Evolutionary conservation across 2,113 vertebrate species (phyloP).

Genomic region (Chloropsis hardwickii): DNA sequence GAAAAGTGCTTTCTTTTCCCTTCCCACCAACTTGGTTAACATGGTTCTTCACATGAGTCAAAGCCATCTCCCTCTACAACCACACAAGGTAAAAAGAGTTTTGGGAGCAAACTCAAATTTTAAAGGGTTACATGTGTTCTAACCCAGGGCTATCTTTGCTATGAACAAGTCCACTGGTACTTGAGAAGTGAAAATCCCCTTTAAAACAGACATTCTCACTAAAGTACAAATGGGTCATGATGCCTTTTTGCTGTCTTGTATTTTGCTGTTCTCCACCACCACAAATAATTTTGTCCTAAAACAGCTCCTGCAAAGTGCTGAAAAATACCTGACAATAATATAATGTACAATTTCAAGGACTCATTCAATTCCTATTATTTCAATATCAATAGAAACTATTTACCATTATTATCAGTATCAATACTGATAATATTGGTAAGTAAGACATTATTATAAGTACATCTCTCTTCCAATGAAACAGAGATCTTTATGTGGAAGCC

Average conservation of each 20-base stretch:
- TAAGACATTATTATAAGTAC: not conserved
- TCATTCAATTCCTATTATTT: not conserved
- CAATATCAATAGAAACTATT: not conserved
- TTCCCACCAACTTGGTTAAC: not conserved
- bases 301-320: not conserved
- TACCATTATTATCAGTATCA: not conserved
- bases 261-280: not conserved
- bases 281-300: not conserved
- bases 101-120: not conserved
- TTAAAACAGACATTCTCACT: not conserved
- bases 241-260: not conserved
- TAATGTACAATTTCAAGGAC: not conserved
- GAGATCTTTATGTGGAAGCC: not conserved
- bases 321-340: not conserved
- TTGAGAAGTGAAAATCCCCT: not conserved
- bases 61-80: not conserved
- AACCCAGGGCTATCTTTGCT: not conserved
- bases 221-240: not conserved
- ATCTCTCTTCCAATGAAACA: not conserved
- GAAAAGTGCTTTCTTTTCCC: not conserved
- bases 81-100: not conserved
- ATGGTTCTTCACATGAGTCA: not conserved
- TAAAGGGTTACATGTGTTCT: not conserved
- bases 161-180: not conserved
- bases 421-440: not conserved